A percentile compares a stretch with the other conserved stretches of the same genome.
Evolutionary conservation across 1,140 invertebrate genomes (phyloP).

Genomic region (Mactra quadrangularis): DNA sequence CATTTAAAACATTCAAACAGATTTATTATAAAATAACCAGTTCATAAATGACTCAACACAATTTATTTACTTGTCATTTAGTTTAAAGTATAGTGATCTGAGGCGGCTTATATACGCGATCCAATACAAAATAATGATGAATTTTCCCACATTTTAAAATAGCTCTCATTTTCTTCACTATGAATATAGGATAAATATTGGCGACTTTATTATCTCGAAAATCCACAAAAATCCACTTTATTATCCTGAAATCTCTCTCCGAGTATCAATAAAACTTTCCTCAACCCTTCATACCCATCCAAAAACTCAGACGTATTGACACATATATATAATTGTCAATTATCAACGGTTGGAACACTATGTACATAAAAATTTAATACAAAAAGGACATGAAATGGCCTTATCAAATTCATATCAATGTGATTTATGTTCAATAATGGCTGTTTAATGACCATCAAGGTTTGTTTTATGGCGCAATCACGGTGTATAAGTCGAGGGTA

Average conservation of each 20-base stretch:
- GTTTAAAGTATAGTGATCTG: too few relatives aligned
- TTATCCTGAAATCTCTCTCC: constrained; percentile 23
- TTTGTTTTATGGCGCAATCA: constrained; percentile 45
- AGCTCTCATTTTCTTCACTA: background rate
- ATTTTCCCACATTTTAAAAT: too few relatives aligned
- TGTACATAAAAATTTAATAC: constrained; percentile 51
- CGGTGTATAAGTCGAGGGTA: constrained; percentile 14
- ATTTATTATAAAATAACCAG: too few relatives aligned
- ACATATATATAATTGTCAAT: constrained; percentile 55
- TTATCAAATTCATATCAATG: constrained; percentile 47
- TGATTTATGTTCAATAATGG: constrained; percentile 61
- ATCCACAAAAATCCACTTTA: constrained; percentile 54
- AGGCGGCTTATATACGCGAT: too few relatives aligned
- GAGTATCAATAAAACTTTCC: constrained; percentile 31
- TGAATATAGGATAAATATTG: constrained; percentile 26
- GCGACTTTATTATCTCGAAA: constrained; percentile 34
- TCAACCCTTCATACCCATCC: constrained; percentile 5
- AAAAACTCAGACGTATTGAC: constrained; percentile 28
- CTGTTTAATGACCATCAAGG: constrained; percentile 37
- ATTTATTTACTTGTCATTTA: too few relatives aligned
- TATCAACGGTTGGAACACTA: constrained; percentile 29
- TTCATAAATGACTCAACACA: too few relatives aligned
- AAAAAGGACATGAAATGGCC: constrained; percentile 29
- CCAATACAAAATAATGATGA: too few relatives aligned
- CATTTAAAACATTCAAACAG: too few relatives aligned